Evolutionary conservation across 2,113 vertebrate species (phyloP), one percentile per base, ranked within the genome.

Genomic region (Hipposideros armiger): DNA sequence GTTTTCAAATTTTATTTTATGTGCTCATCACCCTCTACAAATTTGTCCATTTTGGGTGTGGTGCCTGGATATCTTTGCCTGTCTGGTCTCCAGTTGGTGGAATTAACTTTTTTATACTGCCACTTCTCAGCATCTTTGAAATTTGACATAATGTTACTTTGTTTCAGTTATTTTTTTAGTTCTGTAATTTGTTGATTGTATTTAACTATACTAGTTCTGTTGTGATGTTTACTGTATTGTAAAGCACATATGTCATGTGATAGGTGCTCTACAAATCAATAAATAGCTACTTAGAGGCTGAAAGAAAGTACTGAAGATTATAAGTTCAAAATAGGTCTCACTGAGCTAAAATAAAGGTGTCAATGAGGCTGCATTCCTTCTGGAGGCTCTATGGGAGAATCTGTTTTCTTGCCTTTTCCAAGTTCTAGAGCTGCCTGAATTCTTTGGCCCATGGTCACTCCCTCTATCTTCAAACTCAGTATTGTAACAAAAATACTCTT

Each of bases 231-330:
- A 90, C 74, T 54, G 87, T 95, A 72, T 92, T 90, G 90, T 90
- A 93, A 95, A 92, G 96, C 87, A 92, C 96, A 54, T 83, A 40
- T 11, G 70, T 92, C 58, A 96, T 95, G 87, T 90, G 90, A 90
- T 84, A 70, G 90, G 96, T 93, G 95, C 84, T 88, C 90, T 96
- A 89, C 95, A 87, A 96, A 91, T 95, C 95, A 96, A 96, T 97
- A 97, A 97, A 97, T 91, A 83, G 80, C 95, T 95, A 95, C 92
- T 95, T 94, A 93, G 73, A 96, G 94, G 97, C 86, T 91, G 80
- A 19, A 7, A 14, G 3, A 80, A n/a, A 28, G 11, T 4, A 20
- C 52, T 32, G 54, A 50, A 50, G 32, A 8, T 50, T 7, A 8
- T 40, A 54, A 54, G 8, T 54, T 14, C 11, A 54, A 54, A 54